Evolutionary conservation across 2,888 invertebrate genomes (phyloP).

Genomic region (Fragum fragum): DNA sequence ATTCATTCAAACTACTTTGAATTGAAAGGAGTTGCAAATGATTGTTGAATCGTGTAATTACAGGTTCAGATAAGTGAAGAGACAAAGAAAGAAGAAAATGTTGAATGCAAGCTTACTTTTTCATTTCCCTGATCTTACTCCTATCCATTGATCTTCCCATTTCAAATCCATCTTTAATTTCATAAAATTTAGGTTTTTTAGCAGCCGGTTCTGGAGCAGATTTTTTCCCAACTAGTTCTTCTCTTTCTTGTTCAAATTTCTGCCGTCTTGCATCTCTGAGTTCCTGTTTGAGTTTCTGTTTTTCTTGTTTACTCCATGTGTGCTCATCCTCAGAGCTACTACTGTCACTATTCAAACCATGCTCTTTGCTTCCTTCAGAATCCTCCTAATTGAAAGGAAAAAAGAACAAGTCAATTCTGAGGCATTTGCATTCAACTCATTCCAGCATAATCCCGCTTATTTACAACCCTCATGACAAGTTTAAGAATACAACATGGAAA

Average conservation of each 20-base stretch:
- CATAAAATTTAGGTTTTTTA: constrained; percentile 89
- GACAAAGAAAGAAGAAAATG: no score
- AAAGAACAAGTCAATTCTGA: no score
- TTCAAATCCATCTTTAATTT: constrained; percentile 89
- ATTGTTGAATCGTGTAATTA: no score
- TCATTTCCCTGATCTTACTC: constrained; percentile 69
- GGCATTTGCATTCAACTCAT: no score
- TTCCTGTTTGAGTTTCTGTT: constrained; percentile 88
- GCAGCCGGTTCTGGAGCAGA: constrained; percentile 10
- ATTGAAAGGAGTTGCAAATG: no score
- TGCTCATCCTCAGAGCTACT: constrained; percentile 92
- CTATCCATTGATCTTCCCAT: constrained; percentile 85
- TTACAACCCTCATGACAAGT: no score
- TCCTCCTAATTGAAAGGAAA: neutral
- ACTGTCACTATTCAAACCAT: constrained; percentile 37
- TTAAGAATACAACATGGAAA: no score
- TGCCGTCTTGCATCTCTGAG: constrained; percentile 87
- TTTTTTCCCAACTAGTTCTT: constrained; percentile 11
- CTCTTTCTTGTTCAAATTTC: constrained; percentile 78
- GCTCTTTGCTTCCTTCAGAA: constrained; percentile 12
- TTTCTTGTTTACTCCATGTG: constrained; percentile 89
- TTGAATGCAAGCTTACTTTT: constrained; percentile 49
- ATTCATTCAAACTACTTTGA: no score
- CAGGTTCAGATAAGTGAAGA: no score
- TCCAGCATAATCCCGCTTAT: no score